These are phyloP conservation scores for Acanthosepion esculentum DNA, from an alignment of 2,888 invertebrate genomes.

Conservation along the genomic window DNA sequence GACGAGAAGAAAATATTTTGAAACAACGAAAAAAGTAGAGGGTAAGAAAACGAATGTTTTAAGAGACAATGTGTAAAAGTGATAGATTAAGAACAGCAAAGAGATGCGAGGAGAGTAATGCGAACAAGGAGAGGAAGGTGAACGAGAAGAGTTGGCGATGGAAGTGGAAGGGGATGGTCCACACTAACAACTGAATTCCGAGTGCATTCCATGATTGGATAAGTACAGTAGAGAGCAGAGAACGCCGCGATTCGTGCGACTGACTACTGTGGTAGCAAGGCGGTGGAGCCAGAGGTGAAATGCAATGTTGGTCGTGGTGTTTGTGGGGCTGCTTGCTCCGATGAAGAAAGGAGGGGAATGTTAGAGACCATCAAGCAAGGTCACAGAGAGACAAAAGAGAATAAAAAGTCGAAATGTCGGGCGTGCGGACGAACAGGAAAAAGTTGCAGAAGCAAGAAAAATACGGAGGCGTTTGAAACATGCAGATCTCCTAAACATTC, in stretches of 20 bases:
- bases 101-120: neutral
- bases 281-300: neutral
- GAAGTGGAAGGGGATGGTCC: neutral
- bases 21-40: neutral
- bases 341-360: neutral
- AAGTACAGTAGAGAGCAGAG: neutral
- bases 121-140: no score
- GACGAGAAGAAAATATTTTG: no score
- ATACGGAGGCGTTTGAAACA: neutral
- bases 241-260: neutral
- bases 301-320: neutral
- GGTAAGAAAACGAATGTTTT: neutral
- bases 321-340: neutral
- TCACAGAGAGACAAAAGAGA: neutral
- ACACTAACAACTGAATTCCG: neutral
- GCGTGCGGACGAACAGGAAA: neutral
- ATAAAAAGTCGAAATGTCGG: neutral
- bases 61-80: neutral
- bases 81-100: neutral
- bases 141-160: neutral
- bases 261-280: neutral
- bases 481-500: neutral
- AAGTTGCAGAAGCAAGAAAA: neutral
- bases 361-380: neutral
- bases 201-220: neutral